These are phyloP conservation scores for Patella ulyssiponensis DNA, from an alignment of 2,888 invertebrate species.

Conservation along the genomic window DNA sequence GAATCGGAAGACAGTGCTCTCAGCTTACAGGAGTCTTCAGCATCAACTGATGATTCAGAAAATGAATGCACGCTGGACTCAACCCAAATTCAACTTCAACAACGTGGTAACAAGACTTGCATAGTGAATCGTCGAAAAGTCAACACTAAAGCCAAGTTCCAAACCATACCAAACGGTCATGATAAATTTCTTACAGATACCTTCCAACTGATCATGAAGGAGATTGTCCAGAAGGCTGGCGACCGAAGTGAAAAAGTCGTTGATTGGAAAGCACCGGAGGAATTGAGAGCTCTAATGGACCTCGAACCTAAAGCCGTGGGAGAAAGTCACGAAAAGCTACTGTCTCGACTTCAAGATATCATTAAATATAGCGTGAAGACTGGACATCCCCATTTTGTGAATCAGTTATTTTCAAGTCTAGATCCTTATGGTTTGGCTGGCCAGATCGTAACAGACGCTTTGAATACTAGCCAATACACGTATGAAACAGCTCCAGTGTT, in stretches of 20 bases:
- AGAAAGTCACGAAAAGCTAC: slow-evolving; percentile 81
- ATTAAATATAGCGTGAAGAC: slow-evolving; percentile 97
- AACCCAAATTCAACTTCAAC: neutral
- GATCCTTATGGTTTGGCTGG: slow-evolving; percentile 97
- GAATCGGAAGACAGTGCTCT: slow-evolving; percentile 9
- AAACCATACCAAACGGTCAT: slow-evolving; percentile 15
- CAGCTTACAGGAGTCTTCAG: neutral
- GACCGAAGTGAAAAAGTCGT: slow-evolving; percentile 18
- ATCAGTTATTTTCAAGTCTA: slow-evolving; percentile 95
- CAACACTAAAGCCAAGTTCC: slow-evolving; percentile 1
- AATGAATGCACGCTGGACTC: neutral
- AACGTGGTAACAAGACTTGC: neutral
- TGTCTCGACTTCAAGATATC: slow-evolving; percentile 91
- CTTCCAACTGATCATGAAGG: slow-evolving; percentile 25
- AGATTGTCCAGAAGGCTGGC: slow-evolving; percentile 20
- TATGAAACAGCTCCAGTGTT: slow-evolving; percentile 99
- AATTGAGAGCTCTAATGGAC: slow-evolving; percentile 15
- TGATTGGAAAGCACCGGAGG: slow-evolving; percentile 19
- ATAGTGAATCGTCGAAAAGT: neutral
- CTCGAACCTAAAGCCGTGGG: slow-evolving; percentile 18
- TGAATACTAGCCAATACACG: slow-evolving; percentile 96
- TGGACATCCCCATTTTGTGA: slow-evolving; percentile 98
- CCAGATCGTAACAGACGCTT: slow-evolving; percentile 98
- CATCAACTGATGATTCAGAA: neutral
- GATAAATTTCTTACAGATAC: slow-evolving; percentile 18